phyloP scores from a whole-genome alignment of 1,140 invertebrate genomes.

The Polyergus mexicanus region DNA sequence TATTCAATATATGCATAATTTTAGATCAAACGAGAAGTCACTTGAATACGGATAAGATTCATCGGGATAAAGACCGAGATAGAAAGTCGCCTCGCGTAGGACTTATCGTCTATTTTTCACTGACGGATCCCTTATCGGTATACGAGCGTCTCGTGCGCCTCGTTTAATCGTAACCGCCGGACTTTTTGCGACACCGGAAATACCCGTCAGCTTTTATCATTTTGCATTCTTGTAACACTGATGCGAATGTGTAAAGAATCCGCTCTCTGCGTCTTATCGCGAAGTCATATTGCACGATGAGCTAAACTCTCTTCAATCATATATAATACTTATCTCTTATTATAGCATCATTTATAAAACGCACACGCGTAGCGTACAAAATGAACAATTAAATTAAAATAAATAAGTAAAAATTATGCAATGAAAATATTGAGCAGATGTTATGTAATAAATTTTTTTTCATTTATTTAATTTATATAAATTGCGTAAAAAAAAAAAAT shows the following conservation, averaged over 20 bases:
- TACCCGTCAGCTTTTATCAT: conserved; percentile 35
- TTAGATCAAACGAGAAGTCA: not conserved
- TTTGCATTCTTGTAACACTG: conserved; percentile 21
- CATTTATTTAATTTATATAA: not conserved
- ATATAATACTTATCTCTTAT: conserved; percentile 32
- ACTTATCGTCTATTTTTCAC: conserved; percentile 45
- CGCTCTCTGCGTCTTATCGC: conserved; percentile 32
- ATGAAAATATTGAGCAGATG: too few relatives aligned
- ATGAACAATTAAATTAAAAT: not conserved
- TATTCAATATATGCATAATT: not conserved
- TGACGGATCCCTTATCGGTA: conserved; percentile 38
- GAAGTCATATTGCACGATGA: conserved; percentile 26
- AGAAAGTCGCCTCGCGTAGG: not conserved
- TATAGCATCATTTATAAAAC: conserved; percentile 11
- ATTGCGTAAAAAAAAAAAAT: not conserved
- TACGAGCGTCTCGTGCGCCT: conserved; percentile 7
- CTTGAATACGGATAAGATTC: not conserved
- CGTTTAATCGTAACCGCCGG: conserved; percentile 47
- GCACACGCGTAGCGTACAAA: not conserved
- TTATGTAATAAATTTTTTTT: not conserved
- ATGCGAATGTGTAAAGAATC: not conserved
- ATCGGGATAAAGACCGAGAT: not conserved
- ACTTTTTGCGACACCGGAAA: conserved; percentile 55
- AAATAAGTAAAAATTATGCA: not conserved
- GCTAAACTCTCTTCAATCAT: conserved; percentile 11